These are phyloP conservation scores for Pongo abelii DNA, from an alignment of 2,113 vertebrate genomes.

Conservation along the genomic window DNA sequence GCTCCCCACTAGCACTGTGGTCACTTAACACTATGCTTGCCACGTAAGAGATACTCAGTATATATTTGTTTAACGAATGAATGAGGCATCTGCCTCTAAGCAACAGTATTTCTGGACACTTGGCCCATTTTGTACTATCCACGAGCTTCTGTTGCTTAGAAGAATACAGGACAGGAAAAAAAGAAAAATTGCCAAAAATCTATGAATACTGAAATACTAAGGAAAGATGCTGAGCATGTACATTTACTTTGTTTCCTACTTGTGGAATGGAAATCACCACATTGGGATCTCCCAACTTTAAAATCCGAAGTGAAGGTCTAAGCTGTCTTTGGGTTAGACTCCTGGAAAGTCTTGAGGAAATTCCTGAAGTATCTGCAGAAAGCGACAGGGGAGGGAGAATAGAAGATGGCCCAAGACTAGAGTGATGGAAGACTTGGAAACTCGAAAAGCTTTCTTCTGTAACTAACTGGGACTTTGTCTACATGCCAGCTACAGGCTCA, in stretches of 20 bases:
- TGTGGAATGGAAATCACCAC: neutral
- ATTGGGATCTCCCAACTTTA: neutral
- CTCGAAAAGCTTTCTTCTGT: constrained; percentile 9
- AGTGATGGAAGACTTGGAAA: neutral
- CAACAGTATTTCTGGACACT: neutral
- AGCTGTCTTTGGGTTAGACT: neutral
- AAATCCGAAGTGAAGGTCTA: neutral
- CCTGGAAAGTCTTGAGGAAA: neutral
- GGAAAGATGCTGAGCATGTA: neutral
- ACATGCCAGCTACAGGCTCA: neutral
- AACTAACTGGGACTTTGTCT: neutral
- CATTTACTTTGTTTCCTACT: neutral
- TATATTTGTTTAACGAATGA: neutral
- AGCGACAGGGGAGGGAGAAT: neutral
- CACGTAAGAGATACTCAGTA: neutral
- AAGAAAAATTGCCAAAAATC: neutral
- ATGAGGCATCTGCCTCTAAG: neutral
- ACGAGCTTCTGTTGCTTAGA: neutral
- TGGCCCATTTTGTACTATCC: neutral
- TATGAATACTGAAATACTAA: neutral
- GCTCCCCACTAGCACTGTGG: neutral
- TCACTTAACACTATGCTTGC: neutral
- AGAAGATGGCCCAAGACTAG: neutral
- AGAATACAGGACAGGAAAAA: neutral
- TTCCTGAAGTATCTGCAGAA: neutral